Base-by-base conservation (phyloP, 2,113 vertebrate species). In the Heterochromis multidens region DNA sequence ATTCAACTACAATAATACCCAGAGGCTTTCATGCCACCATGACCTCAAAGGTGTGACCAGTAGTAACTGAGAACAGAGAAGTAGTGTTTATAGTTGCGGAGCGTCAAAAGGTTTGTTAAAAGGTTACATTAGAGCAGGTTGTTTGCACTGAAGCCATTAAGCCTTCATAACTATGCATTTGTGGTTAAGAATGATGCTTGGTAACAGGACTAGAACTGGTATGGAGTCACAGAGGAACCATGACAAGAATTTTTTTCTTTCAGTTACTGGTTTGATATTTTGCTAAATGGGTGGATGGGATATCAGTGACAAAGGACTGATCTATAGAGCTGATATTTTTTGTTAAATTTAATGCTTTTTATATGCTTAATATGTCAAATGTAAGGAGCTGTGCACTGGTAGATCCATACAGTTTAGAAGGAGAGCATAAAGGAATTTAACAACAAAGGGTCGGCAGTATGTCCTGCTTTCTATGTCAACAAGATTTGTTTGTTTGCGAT, bases 21-120 rank as follows among this genome's bases (percentile, higher is more conserved):
- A 77, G 19, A 88, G 21, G 59, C 35, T 3, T 43, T 82, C 70
- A 33, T 78, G 63, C 74, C 58, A 56, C 60, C 61, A n/a, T 80
- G 77, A 87, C 77, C 77, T 52, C 77, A 72, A 49, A 90, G 77
- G 72, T 89, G 86, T 92, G 78, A 87, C 80, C 52, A 72, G 79
- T 78, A 59, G 83, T 85, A 78, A 89, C 11, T 67, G 85, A 81
- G 72, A 90, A 89, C 86, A 88, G 52, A 83, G 82, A 77, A n/a
- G n/a, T 83, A 83, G 81, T 82, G 80, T 88, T 81, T 78, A 67
- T 60, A 31, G 78, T 70, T 60, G 60, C 17, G 46, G 52, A 2
- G 1, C n/a, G 79, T 91, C 77, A 82, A 82, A 80, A 16, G 54
- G 58, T 74, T 79, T 23, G 60, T 52, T 77, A 37, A 62, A 87